phyloP scores from a whole-genome alignment of 2,113 vertebrate species.

The Onychostoma macrolepis region DNA sequence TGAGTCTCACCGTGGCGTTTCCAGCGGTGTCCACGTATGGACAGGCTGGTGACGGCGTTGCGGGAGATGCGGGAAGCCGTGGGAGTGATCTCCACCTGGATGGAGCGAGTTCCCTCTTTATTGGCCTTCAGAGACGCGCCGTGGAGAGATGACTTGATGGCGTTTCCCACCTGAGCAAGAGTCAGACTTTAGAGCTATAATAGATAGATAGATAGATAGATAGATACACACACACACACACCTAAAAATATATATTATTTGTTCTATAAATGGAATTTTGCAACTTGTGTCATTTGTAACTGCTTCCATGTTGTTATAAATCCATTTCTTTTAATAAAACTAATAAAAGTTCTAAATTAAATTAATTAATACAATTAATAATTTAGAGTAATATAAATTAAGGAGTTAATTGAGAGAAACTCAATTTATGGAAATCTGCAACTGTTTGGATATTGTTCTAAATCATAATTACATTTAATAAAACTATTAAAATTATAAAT shows the following conservation, averaged over 20 bases:
- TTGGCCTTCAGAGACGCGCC: slow-evolving; percentile 89
- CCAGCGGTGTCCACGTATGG: slow-evolving; percentile 97
- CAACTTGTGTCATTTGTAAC: not conserved
- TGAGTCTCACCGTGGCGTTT: slow-evolving; percentile 92
- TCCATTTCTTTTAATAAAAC: not conserved
- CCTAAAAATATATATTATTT: not conserved
- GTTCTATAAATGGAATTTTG: not conserved
- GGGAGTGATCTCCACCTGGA: slow-evolving; percentile 98
- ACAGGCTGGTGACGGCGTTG: slow-evolving; percentile 97
- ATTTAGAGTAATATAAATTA: no score
- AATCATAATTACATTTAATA: not conserved
- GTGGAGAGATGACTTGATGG: slow-evolving; percentile 93
- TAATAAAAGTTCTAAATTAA: no score
- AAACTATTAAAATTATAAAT: not conserved
- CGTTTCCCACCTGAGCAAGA: slow-evolving; percentile 88
- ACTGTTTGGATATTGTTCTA: not conserved
- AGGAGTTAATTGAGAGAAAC: no score
- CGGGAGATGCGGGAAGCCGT: slow-evolving; percentile 95
- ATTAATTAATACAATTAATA: no score
- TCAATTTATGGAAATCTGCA: not conserved
- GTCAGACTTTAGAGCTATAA: not conserved
- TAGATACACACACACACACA: no score
- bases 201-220: no score
- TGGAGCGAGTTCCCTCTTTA: slow-evolving; percentile 90
- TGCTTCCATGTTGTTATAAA: not conserved